A percentile compares a stretch with the other conserved stretches of the same genome.
Evolutionary conservation across 2,888 invertebrate genomes (phyloP).

Genomic region (Sphaerophoria taeniata): DNA sequence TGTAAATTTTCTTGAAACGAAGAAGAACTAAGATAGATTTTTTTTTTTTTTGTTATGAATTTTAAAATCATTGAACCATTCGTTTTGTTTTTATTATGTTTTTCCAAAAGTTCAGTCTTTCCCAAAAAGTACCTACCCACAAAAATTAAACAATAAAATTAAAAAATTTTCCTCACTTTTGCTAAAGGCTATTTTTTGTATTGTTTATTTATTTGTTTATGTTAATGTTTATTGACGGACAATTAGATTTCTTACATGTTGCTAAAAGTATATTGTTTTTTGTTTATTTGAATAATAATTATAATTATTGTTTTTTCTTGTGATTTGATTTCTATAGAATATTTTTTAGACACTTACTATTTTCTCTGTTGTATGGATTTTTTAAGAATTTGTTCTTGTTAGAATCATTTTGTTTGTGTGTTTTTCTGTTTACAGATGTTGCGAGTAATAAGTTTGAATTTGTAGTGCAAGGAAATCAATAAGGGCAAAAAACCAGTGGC

Average conservation of each 20-base stretch:
- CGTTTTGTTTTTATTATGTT: slow-evolving; percentile 33
- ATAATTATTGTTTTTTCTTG: slow-evolving; percentile 41
- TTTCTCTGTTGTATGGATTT: slow-evolving; percentile 21
- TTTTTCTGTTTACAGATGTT: too few species aligned
- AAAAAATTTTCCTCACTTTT: slow-evolving; percentile 8
- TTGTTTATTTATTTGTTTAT: slow-evolving; percentile 21
- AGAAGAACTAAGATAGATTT: slow-evolving; percentile 29
- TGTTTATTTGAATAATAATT: slow-evolving; percentile 36
- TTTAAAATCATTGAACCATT: slow-evolving; percentile 14
- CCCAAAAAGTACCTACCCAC: slow-evolving; percentile 56
- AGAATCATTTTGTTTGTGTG: too few species aligned
- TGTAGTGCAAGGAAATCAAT: too few species aligned
- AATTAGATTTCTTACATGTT: slow-evolving; percentile 52
- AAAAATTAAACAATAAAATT: slow-evolving; percentile 26
- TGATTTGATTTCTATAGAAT: slow-evolving; percentile 61
- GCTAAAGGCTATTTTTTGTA: slow-evolving; percentile 58
- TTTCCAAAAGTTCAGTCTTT: slow-evolving; percentile 73
- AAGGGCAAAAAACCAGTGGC: too few species aligned
- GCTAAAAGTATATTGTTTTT: slow-evolving; percentile 58
- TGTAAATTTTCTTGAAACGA: slow-evolving; percentile 10
- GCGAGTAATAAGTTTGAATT: too few species aligned
- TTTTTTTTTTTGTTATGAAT: slow-evolving; percentile 20
- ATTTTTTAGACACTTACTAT: slow-evolving; percentile 69
- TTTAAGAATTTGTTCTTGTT: slow-evolving; percentile 28
- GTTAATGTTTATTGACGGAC: slow-evolving; percentile 69